These are phyloP conservation scores for Sesamia inferens DNA, from an alignment of 2,888 invertebrate genomes.

Conservation along the genomic window DNA sequence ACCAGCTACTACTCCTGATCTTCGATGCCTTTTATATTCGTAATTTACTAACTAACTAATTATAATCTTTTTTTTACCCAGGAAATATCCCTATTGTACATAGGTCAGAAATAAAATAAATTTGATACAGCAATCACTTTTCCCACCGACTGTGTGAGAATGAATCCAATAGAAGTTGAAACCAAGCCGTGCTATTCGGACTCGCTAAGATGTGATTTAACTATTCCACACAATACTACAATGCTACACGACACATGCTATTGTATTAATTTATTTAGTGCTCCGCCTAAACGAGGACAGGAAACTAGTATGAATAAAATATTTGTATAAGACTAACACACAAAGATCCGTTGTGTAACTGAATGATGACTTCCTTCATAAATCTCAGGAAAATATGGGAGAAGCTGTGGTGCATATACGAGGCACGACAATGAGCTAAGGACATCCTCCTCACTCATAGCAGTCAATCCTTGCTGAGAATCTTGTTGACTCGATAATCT, in stretches of 20 bases:
- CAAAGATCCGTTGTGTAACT: conserved; percentile 33
- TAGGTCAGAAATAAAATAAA: no score
- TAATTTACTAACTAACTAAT: no score
- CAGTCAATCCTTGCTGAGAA: no score
- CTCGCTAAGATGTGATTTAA: conserved; percentile 25
- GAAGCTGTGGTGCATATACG: conserved; percentile 22
- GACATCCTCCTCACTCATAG: conserved; percentile 4
- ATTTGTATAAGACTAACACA: conserved; percentile 12
- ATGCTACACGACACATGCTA: not conserved
- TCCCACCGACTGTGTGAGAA: conserved; percentile 55
- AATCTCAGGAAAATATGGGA: conserved; percentile 32
- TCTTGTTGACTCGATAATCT: conserved; percentile 2
- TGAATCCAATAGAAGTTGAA: conserved; percentile 63
- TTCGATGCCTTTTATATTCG: no score
- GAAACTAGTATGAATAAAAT: conserved; percentile 34
- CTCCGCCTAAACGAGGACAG: conserved; percentile 4
- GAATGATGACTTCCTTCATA: conserved; percentile 39
- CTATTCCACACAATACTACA: conserved; percentile 26
- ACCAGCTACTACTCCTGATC: no score
- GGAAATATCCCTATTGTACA: no score
- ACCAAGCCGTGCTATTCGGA: conserved; percentile 54
- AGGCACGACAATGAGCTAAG: conserved; percentile 3
- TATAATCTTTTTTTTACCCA: no score
- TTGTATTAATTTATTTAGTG: conserved; percentile 33
- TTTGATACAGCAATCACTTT: conserved; percentile 38